A percentile compares a stretch with the other conserved stretches of the same genome.
Evolutionary conservation across 2,113 vertebrate species (phyloP).

Genomic region (Pungitius pungitius): DNA sequence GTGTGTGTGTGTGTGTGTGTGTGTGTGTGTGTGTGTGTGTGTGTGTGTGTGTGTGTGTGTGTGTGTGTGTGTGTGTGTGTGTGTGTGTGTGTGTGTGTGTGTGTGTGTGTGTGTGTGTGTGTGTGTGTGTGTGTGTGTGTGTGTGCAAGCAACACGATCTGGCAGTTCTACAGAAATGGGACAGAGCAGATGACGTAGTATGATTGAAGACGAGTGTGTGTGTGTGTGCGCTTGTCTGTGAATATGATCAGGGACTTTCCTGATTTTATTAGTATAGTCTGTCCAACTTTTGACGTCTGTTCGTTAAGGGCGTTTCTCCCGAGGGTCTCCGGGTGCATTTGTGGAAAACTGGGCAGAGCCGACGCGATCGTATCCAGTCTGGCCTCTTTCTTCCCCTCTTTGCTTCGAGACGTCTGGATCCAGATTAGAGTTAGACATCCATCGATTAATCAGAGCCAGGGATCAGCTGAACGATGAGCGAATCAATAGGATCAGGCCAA

Average conservation of each 20-base stretch:
- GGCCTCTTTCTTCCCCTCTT: conserved; percentile 25
- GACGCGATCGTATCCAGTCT: conserved; percentile 12
- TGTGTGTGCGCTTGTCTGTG: conserved; percentile 23
- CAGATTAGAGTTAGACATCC: conserved; percentile 12
- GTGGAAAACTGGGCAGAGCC: conserved; percentile 17
- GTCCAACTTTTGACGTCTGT: background rate
- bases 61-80: no score
- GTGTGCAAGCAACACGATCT: no score
- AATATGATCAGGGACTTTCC: conserved; percentile 22
- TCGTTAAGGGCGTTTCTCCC: background rate
- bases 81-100: no score
- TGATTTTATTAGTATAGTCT: background rate
- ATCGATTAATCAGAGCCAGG: conserved; percentile 38
- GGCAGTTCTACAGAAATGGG: no score
- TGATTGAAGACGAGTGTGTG: no score
- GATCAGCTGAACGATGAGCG: conserved; percentile 45
- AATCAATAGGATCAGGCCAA: conserved; percentile 46
- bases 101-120: no score
- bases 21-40: no score
- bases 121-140: no score
- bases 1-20: no score
- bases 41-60: no score
- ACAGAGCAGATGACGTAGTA: no score
- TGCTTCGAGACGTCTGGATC: conserved; percentile 49
- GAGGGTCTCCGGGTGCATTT: background rate